Conservation (phyloP, 2,797 vertebrate species). For the Cirrhinus molitorella region DNA sequence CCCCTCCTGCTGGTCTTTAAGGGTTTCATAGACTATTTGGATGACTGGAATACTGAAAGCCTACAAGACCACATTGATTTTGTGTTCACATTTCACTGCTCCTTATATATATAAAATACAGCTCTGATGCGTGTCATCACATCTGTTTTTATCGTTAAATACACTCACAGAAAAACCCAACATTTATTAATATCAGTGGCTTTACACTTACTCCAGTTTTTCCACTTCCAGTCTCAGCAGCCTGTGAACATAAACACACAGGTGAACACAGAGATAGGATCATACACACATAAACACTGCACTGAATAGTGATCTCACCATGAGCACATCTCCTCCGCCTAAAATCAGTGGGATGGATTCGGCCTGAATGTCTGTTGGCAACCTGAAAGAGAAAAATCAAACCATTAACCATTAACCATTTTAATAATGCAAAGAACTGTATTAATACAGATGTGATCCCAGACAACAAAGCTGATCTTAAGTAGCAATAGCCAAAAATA, state of each 20-base stretch:
- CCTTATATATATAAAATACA: neutral
- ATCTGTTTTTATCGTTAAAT: no score
- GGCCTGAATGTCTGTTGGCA: slow-evolving; percentile 98
- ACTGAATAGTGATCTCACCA: slow-evolving; percentile 79
- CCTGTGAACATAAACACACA: slow-evolving; percentile 74
- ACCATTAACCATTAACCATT: neutral
- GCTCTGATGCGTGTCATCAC: neutral
- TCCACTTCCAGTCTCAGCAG: slow-evolving; percentile 98
- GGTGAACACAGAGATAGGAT: neutral
- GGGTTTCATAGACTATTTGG: slow-evolving; percentile 97
- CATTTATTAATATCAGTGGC: no score
- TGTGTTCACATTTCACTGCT: neutral
- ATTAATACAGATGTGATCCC: no score
- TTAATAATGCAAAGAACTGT: no score
- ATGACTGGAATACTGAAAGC: slow-evolving; percentile 98
- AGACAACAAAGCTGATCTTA: no score
- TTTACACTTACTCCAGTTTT: slow-evolving; percentile 95
- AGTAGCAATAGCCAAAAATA: no score
- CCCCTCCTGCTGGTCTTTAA: slow-evolving; percentile 96
- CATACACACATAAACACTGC: neutral
- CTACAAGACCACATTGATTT: slow-evolving; percentile 69
- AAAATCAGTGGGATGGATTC: slow-evolving; percentile 96
- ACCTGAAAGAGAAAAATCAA: slow-evolving; percentile 73
- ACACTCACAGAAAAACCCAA: neutral
- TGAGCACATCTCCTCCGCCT: slow-evolving; percentile 96